These are phyloP conservation scores for Theocolax elegans DNA, from an alignment of 1,140 invertebrate species.

Conservation along the genomic window DNA sequence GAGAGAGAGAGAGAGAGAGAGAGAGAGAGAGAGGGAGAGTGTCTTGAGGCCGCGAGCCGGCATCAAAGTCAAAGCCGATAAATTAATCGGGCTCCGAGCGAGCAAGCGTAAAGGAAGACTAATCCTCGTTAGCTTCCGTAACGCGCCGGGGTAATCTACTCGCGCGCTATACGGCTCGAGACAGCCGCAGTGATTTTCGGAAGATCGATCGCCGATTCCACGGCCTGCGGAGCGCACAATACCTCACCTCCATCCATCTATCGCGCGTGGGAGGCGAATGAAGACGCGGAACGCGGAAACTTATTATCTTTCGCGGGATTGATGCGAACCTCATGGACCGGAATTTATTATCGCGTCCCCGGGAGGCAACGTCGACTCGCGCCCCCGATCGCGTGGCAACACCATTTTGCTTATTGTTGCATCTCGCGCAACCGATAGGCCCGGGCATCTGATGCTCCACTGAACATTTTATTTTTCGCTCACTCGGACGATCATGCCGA, in stretches of 20 bases:
- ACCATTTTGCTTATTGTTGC: slow-evolving; percentile 34
- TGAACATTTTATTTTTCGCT: no score
- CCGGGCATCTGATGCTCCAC: no score
- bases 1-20: not conserved
- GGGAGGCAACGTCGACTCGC: not conserved
- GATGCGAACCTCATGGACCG: not conserved
- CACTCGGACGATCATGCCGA: no score
- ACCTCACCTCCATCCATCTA: not conserved
- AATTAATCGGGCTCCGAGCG: slow-evolving; percentile 18
- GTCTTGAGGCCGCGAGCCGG: no score
- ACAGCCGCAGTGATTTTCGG: slow-evolving; percentile 22
- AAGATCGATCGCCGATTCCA: slow-evolving; percentile 36
- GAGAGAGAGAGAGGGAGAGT: not conserved
- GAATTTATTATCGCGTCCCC: slow-evolving; percentile 20
- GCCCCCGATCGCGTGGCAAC: no score
- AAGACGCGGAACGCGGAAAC: slow-evolving; percentile 34
- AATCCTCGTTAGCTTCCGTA: slow-evolving; percentile 30
- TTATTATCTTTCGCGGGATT: slow-evolving; percentile 14
- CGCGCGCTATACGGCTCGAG: not conserved
- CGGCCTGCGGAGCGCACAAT: not conserved
- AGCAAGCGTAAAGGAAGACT: slow-evolving; percentile 10
- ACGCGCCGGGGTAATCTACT: slow-evolving; percentile 31
- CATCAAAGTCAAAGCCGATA: slow-evolving; percentile 11
- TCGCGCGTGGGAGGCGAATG: slow-evolving; percentile 3
- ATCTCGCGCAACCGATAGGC: not conserved